Evolutionary conservation across 2,888 invertebrate species (phyloP).

Genomic region (Caenorhabditis zanzibari): DNA sequence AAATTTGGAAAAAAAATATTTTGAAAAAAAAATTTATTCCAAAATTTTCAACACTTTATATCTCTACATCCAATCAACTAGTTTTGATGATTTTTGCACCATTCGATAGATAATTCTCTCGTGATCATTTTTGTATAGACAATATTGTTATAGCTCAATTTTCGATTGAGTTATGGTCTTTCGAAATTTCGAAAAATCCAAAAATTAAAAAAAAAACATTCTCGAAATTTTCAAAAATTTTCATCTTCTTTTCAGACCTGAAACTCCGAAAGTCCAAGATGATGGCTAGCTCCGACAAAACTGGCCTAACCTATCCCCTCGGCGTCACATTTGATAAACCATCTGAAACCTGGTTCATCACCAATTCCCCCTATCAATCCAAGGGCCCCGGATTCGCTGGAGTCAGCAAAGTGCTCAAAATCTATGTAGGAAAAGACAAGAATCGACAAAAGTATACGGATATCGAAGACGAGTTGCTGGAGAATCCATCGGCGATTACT

Average conservation of each 20-base stretch:
- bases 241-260: neutral
- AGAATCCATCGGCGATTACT: conserved; percentile 38
- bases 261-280: neutral
- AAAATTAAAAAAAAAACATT: neutral
- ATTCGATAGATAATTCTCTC: no score
- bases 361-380: neutral
- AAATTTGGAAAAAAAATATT: no score
- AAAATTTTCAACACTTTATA: no score
- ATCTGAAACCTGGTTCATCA: conserved; percentile 46
- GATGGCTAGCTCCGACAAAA: neutral
- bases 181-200: no score
- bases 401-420: conserved; percentile 47
- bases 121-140: no score
- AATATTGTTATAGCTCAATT: no score
- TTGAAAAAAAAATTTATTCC: no score
- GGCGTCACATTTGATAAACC: conserved; percentile 61
- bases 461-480: neutral
- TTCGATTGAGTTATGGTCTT: no score
- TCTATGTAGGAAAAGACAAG: conserved; percentile 14
- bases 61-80: no score
- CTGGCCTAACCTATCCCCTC: conserved; percentile 42
- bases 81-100: no score
- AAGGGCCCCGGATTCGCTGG: conserved; percentile 3
- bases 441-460: neutral
- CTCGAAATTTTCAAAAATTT: conserved; percentile 1